Evolutionary conservation across 2,888 invertebrate species (phyloP), one percentile per base, ranked within the genome.

Genomic region (Apodemia mormo): DNA sequence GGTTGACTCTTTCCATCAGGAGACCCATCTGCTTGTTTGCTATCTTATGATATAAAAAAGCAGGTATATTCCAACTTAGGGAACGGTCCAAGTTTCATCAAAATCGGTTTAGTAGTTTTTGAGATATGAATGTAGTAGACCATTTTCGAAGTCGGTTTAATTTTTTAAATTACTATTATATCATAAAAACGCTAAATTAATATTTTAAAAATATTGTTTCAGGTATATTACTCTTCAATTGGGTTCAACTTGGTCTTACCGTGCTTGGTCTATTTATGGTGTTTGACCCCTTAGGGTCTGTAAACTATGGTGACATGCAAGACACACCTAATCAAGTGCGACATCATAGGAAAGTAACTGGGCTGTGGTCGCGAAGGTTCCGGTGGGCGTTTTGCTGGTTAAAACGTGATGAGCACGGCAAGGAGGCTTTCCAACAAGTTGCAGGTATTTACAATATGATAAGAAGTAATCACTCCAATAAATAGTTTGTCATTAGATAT

Each of bases 261-360:
- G 89, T 97, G 40, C 95, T 97, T 78, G 96, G 96, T 0, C 91
- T 97, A 65, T 95, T 96, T 65, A 92, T 97, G 86, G 95, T 97
- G 66, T 97, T 97, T 85, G 97, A 97, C 84, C 97, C 97, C 0
- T 87, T 97, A 74, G 97, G 97, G 5, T 95, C 95, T 0, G 94
- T 93, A 66, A 93, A 94, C 78, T 95, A 95, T 76, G 95, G 95
- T 29, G 94, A 95, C 76, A 92, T 94, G 82, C 94, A 94, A 76
- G 95, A 95, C 78, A 95, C 95, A 1, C 95, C 95, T 7, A 94
- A 95, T 75, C 96, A 95, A 80, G 95, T 95, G 30, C 87, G 95
- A 30, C 95, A 95, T 73, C 96, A 96, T 80, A 94, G 95, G 73
- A 96, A 96, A 82, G 95, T 96, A 54, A 96, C 96, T 0, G 95